Evolutionary conservation across 1,140 invertebrate genomes (phyloP).

Genomic region (Drosophila mayri): DNA sequence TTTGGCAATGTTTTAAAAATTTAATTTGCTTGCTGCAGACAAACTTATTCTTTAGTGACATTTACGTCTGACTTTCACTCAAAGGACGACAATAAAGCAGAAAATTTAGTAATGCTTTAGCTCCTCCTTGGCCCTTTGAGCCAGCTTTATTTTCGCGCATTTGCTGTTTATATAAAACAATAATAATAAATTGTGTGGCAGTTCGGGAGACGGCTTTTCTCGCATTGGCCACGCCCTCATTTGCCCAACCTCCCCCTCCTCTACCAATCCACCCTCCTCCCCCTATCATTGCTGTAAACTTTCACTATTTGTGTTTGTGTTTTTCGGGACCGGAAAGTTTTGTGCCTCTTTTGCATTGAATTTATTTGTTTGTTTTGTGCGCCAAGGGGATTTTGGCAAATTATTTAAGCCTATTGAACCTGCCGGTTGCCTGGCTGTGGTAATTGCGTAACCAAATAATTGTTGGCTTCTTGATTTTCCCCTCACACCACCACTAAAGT

Average conservation of each 20-base stretch:
- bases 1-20: not conserved
- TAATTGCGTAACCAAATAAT: conserved; percentile 78
- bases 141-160: conserved; percentile 65
- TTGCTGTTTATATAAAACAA: conserved; percentile 74
- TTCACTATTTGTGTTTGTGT: conserved; percentile 71
- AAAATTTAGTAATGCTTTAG: not conserved
- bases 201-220: conserved; percentile 47
- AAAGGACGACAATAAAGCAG: not conserved
- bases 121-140: not conserved
- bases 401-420: conserved; percentile 59
- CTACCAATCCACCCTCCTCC: conserved; percentile 3
- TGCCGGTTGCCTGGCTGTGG: conserved; percentile 53
- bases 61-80: not conserved
- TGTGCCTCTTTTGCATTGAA: conserved; percentile 68
- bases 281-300: conserved; percentile 61
- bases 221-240: conserved; percentile 28
- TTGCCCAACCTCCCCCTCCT: too few species aligned
- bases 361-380: conserved; percentile 79
- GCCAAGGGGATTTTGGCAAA: conserved; percentile 50
- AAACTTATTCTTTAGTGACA: conserved; percentile 1
- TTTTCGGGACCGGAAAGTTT: conserved; percentile 56
- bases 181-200: conserved; percentile 79
- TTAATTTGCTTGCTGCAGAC: not conserved
- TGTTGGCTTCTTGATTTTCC: conserved; percentile 63
- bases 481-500: conserved; percentile 15